Percentiles rank a stretch among this genome's conserved stretches.
Evolutionary conservation across 2,888 invertebrate species (phyloP).

Genomic region (Synergus gifuensis): DNA sequence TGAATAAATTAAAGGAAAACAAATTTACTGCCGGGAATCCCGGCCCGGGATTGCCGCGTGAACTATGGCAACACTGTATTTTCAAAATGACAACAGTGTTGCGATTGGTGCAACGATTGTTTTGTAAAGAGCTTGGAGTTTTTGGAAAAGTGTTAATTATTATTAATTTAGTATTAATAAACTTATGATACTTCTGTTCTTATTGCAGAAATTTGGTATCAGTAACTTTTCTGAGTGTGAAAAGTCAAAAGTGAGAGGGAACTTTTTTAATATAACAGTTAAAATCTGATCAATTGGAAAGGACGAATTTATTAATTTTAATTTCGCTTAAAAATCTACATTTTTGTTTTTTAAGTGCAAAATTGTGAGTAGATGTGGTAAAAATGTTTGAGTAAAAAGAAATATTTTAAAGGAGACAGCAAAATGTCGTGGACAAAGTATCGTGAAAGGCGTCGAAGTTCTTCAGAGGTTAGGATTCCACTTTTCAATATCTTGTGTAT

Average conservation of each 20-base stretch:
- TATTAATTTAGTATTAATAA: not conserved
- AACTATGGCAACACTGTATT: too few relatives aligned
- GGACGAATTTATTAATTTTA: not conserved
- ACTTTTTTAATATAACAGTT: not conserved
- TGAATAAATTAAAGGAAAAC: too few relatives aligned
- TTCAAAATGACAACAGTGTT: too few relatives aligned
- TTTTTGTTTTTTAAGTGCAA: not conserved
- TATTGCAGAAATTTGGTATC: not conserved
- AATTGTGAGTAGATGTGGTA: not conserved
- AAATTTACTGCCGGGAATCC: too few relatives aligned
- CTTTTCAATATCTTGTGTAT: not conserved
- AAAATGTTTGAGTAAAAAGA: slow-evolving; percentile 5
- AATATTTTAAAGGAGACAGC: not conserved
- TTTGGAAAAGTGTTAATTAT: not conserved
- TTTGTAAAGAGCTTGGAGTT: not conserved
- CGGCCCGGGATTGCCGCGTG: too few relatives aligned
- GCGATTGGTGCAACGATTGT: too few relatives aligned
- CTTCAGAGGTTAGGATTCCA: slow-evolving; percentile 30
- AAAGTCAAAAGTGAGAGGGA: not conserved
- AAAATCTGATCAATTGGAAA: not conserved
- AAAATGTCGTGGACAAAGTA: slow-evolving; percentile 36
- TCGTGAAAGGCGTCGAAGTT: slow-evolving; percentile 32
- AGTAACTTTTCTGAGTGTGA: not conserved
- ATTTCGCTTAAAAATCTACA: not conserved
- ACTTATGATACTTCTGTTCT: not conserved